A percentile compares a stretch with the other conserved stretches of the same genome.
Evolutionary conservation across 2,888 invertebrate genomes (phyloP).

Genomic region (Eubasilissa splendida): DNA sequence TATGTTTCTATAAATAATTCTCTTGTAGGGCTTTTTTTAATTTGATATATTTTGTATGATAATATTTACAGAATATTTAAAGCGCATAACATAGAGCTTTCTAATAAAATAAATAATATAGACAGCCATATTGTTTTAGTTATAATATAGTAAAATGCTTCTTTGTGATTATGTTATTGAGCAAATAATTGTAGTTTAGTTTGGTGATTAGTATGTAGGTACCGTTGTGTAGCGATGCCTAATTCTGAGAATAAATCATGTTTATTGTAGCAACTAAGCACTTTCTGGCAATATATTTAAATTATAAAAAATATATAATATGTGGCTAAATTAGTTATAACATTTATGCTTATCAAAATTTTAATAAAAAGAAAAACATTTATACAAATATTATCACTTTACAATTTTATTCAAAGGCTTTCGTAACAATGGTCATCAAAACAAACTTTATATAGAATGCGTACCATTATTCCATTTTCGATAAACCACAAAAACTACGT

Average conservation of each 20-base stretch:
- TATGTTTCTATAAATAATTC: too few relatives aligned
- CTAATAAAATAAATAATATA: constrained; percentile 8
- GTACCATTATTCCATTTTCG: constrained; percentile 51
- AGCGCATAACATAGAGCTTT: constrained; percentile 24
- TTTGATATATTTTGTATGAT: not conserved
- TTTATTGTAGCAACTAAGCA: not conserved
- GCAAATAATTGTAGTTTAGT: constrained; percentile 17
- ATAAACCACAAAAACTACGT: constrained; percentile 49
- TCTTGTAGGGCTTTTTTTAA: too few relatives aligned
- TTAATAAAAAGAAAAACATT: constrained; percentile 39
- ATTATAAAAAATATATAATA: not conserved
- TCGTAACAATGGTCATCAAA: constrained; percentile 49
- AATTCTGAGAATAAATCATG: not conserved
- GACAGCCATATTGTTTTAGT: constrained; percentile 28
- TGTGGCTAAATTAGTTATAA: constrained; percentile 16
- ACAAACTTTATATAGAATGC: constrained; percentile 53
- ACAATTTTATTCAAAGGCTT: constrained; percentile 53
- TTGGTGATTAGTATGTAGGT: constrained; percentile 13
- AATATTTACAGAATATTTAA: constrained; percentile 10
- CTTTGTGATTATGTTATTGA: constrained; percentile 19
- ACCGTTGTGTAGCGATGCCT: constrained; percentile 12
- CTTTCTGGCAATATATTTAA: not conserved
- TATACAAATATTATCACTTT: constrained; percentile 50
- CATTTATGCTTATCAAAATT: constrained; percentile 35
- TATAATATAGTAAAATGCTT: constrained; percentile 13